phyloP scores from a whole-genome alignment of 2,888 invertebrate species.

The Cryptocheilus praepositus region DNA sequence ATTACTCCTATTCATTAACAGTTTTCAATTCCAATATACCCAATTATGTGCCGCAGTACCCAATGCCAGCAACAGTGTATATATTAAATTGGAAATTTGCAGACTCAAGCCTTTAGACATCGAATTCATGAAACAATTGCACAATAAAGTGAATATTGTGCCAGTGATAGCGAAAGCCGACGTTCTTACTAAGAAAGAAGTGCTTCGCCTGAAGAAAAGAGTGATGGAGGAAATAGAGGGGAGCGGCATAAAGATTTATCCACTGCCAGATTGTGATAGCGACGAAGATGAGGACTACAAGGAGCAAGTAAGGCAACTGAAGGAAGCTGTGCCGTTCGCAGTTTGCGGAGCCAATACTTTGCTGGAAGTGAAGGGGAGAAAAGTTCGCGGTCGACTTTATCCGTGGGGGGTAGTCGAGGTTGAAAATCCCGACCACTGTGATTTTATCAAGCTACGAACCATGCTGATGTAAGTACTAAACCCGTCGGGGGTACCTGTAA shows the following conservation, averaged over 20 bases:
- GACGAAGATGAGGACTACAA: constrained; percentile 98
- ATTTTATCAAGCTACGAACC: constrained; percentile 96
- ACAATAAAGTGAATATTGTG: constrained; percentile 96
- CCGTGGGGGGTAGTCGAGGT: constrained; percentile 99
- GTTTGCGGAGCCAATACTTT: constrained; percentile 96
- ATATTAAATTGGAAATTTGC: constrained; percentile 2
- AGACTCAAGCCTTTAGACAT: constrained; percentile 95
- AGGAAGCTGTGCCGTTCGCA: constrained; percentile 97
- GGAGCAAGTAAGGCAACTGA: constrained; percentile 92
- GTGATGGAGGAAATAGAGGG: constrained; percentile 94
- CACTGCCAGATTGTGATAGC: constrained; percentile 95
- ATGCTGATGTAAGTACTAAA: constrained; percentile 87
- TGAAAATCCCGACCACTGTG: constrained; percentile 98
- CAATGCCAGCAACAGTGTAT: too few relatives aligned
- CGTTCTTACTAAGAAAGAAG: constrained; percentile 94
- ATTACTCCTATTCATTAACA: too few relatives aligned
- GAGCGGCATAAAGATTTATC: constrained; percentile 95
- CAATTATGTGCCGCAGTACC: too few relatives aligned
- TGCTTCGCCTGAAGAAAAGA: constrained; percentile 88
- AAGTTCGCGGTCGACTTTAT: constrained; percentile 95
- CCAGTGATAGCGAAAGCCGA: constrained; percentile 99
- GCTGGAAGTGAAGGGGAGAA: constrained; percentile 93
- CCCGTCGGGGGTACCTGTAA: too few relatives aligned
- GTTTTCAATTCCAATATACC: too few relatives aligned
- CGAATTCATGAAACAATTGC: constrained; percentile 96